Conservation (phyloP, 2,888 invertebrate genomes). For the Boloria euphrosyne region DNA sequence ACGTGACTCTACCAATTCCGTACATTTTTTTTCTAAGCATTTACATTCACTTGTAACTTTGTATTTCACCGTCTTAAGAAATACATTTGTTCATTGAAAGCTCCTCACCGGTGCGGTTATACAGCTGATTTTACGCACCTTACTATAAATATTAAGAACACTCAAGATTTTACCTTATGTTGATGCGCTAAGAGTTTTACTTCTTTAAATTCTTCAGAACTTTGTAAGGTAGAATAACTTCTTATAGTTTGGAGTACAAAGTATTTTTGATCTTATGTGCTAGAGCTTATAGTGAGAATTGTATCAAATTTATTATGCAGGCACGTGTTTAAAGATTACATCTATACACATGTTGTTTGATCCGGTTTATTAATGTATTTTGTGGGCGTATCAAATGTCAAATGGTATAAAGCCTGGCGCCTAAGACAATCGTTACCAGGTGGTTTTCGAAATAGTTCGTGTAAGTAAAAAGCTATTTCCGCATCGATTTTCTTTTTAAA, state of each 20-base stretch:
- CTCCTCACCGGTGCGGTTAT: constrained; percentile 34
- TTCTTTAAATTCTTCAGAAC: constrained; percentile 7
- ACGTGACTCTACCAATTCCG: background rate
- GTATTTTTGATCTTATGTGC: constrained; percentile 34
- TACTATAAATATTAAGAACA: constrained; percentile 50
- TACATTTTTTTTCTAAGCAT: background rate
- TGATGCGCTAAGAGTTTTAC: background rate
- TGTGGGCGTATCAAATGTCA: constrained; percentile 78
- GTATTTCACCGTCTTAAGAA: constrained; percentile 37
- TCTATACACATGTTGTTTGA: constrained; percentile 75
- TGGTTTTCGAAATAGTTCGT: constrained; percentile 33
- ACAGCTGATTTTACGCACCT: constrained; percentile 76
- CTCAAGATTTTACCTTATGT: constrained; percentile 27
- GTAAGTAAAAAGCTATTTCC: constrained; percentile 42
- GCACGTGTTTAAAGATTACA: constrained; percentile 69
- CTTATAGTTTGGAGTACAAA: constrained; percentile 25
- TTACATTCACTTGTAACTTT: constrained; percentile 28
- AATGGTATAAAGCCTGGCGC: constrained; percentile 61
- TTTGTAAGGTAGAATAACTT: constrained; percentile 29
- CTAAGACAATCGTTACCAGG: constrained; percentile 54
- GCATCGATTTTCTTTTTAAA: constrained; percentile 7
- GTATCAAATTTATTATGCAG: constrained; percentile 33
- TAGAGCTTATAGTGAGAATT: constrained; percentile 42
- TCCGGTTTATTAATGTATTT: constrained; percentile 72
- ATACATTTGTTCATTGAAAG: constrained; percentile 36